Evolutionary conservation across 1,140 invertebrate genomes (phyloP).

Genomic region (Antheraea pernyi): DNA sequence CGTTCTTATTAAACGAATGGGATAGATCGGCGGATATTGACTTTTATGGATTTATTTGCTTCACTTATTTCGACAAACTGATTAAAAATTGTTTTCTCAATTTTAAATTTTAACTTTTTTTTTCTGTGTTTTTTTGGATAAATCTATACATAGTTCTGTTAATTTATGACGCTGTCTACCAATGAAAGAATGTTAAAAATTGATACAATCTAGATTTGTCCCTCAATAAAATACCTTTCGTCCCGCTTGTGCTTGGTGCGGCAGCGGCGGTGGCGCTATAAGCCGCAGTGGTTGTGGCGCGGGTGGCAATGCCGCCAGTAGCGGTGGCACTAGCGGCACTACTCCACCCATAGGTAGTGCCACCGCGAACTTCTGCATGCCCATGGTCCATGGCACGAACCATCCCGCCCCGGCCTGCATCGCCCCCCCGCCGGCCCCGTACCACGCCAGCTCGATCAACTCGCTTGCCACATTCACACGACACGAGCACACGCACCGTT

Average conservation of each 20-base stretch:
- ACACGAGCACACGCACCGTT: constrained; percentile 35
- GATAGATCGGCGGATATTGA: background rate
- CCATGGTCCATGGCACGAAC: constrained; percentile 69
- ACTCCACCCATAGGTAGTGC: constrained; percentile 69
- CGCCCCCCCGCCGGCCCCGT: constrained; percentile 62
- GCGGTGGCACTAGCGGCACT: constrained; percentile 61
- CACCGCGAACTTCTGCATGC: constrained; percentile 68
- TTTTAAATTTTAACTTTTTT: too few relatives aligned
- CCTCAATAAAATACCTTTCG: constrained; percentile 50
- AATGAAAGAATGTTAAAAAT: too few relatives aligned
- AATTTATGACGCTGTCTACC: too few relatives aligned
- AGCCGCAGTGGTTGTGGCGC: constrained; percentile 59
- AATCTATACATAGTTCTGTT: too few relatives aligned
- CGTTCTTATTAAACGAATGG: background rate
- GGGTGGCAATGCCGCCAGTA: constrained; percentile 61
- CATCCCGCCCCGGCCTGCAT: constrained; percentile 71
- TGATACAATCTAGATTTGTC: too few relatives aligned
- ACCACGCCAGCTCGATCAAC: constrained; percentile 73
- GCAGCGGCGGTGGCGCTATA: constrained; percentile 53
- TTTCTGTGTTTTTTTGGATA: too few relatives aligned
- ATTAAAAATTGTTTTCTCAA: background rate
- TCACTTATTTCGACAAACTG: background rate
- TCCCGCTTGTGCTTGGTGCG: constrained; percentile 46
- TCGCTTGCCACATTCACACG: constrained; percentile 44
- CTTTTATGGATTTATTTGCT: background rate